Conservation (phyloP, 2,113 vertebrate species). For the Halcyon malimbica region DNA sequence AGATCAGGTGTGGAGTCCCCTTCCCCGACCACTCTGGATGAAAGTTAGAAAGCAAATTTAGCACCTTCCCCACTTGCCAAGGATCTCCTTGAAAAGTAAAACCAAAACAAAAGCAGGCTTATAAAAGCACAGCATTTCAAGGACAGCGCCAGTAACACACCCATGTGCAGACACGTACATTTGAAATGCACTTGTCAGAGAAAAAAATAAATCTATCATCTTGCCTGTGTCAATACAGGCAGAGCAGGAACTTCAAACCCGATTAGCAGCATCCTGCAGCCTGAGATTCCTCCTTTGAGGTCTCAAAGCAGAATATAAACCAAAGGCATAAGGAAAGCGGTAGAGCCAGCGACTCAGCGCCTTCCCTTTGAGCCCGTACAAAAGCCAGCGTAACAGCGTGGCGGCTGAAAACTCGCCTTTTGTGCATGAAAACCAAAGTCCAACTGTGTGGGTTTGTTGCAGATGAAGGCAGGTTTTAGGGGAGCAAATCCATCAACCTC, state of each 20-base stretch:
- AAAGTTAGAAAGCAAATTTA: background rate
- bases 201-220: constrained; percentile 26
- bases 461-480: background rate
- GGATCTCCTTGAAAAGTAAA: constrained; percentile 11
- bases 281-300: constrained; percentile 41
- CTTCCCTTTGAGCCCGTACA: background rate
- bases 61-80: background rate
- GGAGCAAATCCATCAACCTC: background rate
- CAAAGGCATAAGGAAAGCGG: background rate
- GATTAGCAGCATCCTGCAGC: constrained; percentile 58
- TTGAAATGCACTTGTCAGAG: constrained; percentile 11
- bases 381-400: accelerated
- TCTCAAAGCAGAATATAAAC: constrained; percentile 31
- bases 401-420: background rate
- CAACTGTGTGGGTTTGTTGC: background rate
- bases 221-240: constrained; percentile 10
- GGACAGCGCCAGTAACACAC: background rate
- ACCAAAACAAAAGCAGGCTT: background rate
- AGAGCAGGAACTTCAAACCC: constrained; percentile 58
- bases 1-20: background rate
- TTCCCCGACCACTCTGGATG: background rate
- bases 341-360: background rate
- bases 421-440: background rate
- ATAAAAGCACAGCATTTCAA: constrained; percentile 24
- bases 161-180: constrained; percentile 1